Conservation (phyloP, 2,113 vertebrate species). For the Sula dactylatra region DNA sequence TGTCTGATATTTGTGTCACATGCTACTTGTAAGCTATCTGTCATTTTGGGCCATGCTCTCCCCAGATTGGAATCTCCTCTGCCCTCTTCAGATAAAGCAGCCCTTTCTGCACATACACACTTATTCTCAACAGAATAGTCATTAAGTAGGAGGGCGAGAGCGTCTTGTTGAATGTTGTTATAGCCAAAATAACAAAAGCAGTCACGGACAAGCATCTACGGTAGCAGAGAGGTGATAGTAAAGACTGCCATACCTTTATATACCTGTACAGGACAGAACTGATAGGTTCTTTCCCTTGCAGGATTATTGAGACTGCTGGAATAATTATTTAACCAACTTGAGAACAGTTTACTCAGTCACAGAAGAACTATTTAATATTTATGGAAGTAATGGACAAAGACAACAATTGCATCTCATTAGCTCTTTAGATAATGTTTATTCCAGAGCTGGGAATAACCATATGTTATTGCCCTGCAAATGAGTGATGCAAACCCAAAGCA, state of each 20-base stretch:
- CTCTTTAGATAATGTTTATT: neutral
- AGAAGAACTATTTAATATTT: neutral
- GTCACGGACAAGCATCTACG: neutral
- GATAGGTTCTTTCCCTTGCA: neutral
- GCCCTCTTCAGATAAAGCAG: neutral
- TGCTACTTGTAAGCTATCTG: neutral
- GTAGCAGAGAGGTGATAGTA: neutral
- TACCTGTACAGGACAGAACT: neutral
- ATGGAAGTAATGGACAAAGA: neutral
- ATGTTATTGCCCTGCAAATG: neutral
- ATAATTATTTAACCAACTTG: neutral
- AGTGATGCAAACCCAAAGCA: neutral
- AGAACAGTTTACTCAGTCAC: neutral
- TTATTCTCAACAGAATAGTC: neutral
- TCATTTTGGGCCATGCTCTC: neutral
- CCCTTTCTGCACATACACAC: neutral
- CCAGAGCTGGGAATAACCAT: neutral
- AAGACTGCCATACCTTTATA: neutral
- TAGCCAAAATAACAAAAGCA: neutral
- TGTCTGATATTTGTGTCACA: neutral
- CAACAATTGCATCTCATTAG: neutral
- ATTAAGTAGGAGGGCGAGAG: neutral
- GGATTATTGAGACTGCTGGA: neutral
- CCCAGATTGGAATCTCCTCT: neutral
- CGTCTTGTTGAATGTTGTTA: neutral